These are phyloP conservation scores for Aphodius sticticus DNA, from an alignment of 2,888 invertebrate species.

Conservation along the genomic window DNA sequence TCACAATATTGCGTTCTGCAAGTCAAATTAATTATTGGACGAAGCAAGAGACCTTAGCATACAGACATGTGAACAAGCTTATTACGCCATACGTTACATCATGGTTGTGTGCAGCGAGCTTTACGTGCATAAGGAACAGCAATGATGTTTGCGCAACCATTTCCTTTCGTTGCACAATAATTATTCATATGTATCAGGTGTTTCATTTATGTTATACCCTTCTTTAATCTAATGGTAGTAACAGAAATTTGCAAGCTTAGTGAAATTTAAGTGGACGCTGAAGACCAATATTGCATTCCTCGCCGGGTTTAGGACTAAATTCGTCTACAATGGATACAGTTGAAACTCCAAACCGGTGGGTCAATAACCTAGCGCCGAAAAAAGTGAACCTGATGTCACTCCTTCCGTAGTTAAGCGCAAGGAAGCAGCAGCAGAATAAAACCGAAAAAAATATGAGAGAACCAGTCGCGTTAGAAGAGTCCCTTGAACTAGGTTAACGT, in stretches of 20 bases:
- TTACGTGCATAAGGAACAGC: not conserved
- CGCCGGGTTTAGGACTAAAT: not conserved
- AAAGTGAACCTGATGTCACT: slow-evolving; percentile 4
- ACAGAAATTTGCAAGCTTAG: no score
- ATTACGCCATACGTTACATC: not conserved
- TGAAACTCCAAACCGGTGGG: not conserved
- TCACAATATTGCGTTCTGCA: not conserved
- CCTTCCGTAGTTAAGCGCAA: not conserved
- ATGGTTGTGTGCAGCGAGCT: not conserved
- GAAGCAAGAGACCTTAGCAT: not conserved
- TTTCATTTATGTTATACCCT: not conserved
- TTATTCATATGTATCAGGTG: slow-evolving; percentile 9
- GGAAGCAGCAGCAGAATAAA: not conserved
- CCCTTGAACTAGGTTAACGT: slow-evolving; percentile 4
- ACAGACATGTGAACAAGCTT: not conserved
- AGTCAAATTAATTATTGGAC: not conserved
- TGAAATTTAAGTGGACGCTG: no score
- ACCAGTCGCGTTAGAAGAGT: not conserved
- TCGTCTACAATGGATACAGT: not conserved
- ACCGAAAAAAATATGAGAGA: not conserved
- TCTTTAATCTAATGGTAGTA: not conserved
- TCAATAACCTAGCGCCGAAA: not conserved
- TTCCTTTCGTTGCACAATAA: slow-evolving; percentile 8
- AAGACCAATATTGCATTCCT: not conserved
- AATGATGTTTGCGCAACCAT: not conserved